phyloP scores from a whole-genome alignment of 2,888 invertebrate genomes.

The Dione vanillae region DNA sequence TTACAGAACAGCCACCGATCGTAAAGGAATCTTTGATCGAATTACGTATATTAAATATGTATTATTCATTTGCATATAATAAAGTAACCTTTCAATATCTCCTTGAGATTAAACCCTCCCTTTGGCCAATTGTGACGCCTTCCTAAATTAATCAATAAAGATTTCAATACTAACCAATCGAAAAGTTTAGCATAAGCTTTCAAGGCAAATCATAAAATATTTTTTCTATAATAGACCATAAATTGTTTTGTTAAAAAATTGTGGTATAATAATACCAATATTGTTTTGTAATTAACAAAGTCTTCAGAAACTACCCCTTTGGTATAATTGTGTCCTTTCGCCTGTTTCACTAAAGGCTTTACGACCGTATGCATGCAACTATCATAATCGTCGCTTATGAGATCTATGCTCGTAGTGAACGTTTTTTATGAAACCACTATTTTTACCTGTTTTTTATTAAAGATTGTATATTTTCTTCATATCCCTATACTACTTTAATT shows the following conservation, averaged over 20 bases:
- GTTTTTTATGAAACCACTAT: neutral
- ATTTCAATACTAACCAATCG: neutral
- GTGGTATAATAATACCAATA: too few species aligned
- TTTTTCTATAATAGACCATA: too few species aligned
- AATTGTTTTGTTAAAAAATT: too few species aligned
- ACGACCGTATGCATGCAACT: conserved; percentile 20
- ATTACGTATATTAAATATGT: too few species aligned
- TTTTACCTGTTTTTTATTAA: neutral
- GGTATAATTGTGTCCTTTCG: conserved; percentile 3
- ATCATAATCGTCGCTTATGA: neutral
- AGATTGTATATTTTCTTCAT: neutral
- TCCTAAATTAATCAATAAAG: conserved; percentile 6
- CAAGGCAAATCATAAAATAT: too few species aligned
- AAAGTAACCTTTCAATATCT: conserved; percentile 20
- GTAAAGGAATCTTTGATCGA: too few species aligned
- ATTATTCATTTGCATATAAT: conserved; percentile 9
- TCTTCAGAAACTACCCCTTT: conserved; percentile 11
- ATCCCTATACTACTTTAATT: too few species aligned
- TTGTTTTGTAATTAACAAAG: too few species aligned
- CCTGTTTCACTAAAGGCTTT: conserved; percentile 11
- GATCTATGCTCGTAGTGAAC: neutral
- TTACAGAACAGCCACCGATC: too few species aligned
- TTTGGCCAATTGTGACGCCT: conserved; percentile 3
- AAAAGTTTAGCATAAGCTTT: neutral
- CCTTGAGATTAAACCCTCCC: conserved; percentile 9